phyloP scores from a whole-genome alignment of 2,888 invertebrate species.

The Marasmarcha lunaedactyla region DNA sequence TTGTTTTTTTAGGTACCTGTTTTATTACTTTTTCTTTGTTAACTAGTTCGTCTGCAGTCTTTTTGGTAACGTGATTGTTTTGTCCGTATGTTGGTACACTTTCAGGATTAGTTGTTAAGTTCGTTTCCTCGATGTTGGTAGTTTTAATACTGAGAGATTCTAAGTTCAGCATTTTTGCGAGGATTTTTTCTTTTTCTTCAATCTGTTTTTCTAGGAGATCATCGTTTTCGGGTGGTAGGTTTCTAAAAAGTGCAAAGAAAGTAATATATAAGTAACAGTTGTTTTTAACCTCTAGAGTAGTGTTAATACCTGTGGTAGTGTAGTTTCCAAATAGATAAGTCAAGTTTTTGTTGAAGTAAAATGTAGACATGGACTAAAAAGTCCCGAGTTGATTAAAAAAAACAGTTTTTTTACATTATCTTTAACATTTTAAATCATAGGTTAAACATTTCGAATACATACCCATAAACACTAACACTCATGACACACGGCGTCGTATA shows the following conservation, averaged over 20 bases:
- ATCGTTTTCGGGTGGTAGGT: conserved; percentile 68
- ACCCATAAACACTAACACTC: conserved; percentile 40
- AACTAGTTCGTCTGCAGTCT: conserved; percentile 10
- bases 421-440: too few species aligned
- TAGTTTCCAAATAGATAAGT: too few species aligned
- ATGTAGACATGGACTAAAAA: too few species aligned
- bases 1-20: conserved; percentile 7
- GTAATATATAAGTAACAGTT: background rate
- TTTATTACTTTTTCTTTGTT: conserved; percentile 8
- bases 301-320: too few species aligned
- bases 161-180: conserved; percentile 76
- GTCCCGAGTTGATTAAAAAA: too few species aligned
- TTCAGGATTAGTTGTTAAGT: conserved; percentile 13
- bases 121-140: conserved; percentile 13
- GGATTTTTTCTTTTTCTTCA: conserved; percentile 78
- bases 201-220: conserved; percentile 78
- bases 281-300: too few species aligned
- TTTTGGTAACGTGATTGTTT: conserved; percentile 9
- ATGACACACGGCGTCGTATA: conserved; percentile 46
- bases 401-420: too few species aligned
- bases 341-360: too few species aligned
- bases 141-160: conserved; percentile 55
- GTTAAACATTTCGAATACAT: conserved; percentile 14
- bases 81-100: conserved; percentile 7
- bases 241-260: conserved; percentile 29